A percentile compares a stretch with the other conserved stretches of the same genome.
These are phyloP conservation scores for Coptodon rendalli DNA, from an alignment of 2,113 vertebrate genomes.

Conservation along the genomic window DNA sequence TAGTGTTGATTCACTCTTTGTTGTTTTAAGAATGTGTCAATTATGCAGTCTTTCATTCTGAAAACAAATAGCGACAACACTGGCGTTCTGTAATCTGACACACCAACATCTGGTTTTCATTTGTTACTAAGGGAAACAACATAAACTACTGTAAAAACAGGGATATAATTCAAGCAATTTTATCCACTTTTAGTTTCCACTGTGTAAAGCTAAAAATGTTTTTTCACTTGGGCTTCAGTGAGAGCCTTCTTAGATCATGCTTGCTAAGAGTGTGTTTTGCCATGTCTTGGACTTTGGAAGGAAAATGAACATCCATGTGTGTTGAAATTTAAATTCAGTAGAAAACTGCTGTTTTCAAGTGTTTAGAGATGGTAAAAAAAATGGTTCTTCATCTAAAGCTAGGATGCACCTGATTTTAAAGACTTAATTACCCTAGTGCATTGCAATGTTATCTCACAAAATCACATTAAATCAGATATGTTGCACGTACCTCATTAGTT, in stretches of 20 bases:
- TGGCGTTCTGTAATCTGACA: not conserved
- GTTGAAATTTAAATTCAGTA: not conserved
- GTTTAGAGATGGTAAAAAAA: not conserved
- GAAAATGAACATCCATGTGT: not conserved
- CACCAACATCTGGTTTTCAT: conserved; percentile 20
- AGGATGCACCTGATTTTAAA: not conserved
- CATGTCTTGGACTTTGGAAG: not conserved
- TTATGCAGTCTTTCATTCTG: not conserved
- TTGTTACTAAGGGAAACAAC: not conserved
- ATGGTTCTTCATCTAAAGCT: not conserved
- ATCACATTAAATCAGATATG: conserved; percentile 4
- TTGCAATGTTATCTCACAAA: not conserved
- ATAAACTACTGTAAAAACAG: not conserved
- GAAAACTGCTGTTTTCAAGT: not conserved
- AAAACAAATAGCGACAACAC: not conserved
- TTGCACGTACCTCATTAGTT: conserved; percentile 8
- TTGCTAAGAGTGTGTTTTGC: not conserved
- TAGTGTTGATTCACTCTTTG: not conserved
- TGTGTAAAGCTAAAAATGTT: not conserved
- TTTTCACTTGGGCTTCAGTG: not conserved
- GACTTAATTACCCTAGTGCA: not conserved
- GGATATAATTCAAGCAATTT: not conserved
- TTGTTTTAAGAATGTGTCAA: not conserved
- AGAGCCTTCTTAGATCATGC: not conserved
- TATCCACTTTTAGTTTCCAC: not conserved